Evolutionary conservation across 2,888 invertebrate genomes (phyloP), one percentile per base, ranked within the genome.

Genomic region (Spisula subtruncata): DNA sequence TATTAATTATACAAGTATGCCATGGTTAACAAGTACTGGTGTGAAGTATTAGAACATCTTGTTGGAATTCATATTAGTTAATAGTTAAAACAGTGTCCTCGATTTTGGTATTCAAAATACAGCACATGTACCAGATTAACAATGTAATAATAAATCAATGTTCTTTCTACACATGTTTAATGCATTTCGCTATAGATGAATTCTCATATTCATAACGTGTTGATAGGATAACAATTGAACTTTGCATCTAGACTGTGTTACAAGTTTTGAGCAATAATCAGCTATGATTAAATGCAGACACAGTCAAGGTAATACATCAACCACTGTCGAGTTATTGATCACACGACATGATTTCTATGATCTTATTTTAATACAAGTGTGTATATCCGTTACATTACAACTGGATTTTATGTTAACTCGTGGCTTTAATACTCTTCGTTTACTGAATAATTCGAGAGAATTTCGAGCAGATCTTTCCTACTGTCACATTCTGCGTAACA

Each of bases 221-320:
- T 41, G 4, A 2, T 41, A 2, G 8, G n/a, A 56, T 56, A 56
- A 56, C 56, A 56, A 25, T 10, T 25, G 25, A 25, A 66, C n/a
- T 66, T 16, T 51, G 16, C 16, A 66, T 66, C 60, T 66, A 66
- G 60, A 66, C 60, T 66, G 60, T n/a, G 60, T 66, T 66, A 66
- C 60, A 66, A 66, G 60, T 25, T 75, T 75, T 75, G 35, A 32
- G 75, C 75, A 18, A 20, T 75, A 75, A 32, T 35, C 75, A 35
- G 16, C 75, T 35, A 75, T 75, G 75, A 75, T 75, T 75, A 75
- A 75, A 32, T 18, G 35, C 75, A 75, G 75, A 75, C 75, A 16
- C 35, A 75, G 35, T 75, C 75, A 8, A 12, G 32, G 25, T 66
- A 66, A 66, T 75, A 75, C 25, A 35, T 75, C 75, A 75, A 14